Base-by-base conservation (phyloP, 1,140 invertebrate species). In the Trichomalopsis sarcophagae region DNA sequence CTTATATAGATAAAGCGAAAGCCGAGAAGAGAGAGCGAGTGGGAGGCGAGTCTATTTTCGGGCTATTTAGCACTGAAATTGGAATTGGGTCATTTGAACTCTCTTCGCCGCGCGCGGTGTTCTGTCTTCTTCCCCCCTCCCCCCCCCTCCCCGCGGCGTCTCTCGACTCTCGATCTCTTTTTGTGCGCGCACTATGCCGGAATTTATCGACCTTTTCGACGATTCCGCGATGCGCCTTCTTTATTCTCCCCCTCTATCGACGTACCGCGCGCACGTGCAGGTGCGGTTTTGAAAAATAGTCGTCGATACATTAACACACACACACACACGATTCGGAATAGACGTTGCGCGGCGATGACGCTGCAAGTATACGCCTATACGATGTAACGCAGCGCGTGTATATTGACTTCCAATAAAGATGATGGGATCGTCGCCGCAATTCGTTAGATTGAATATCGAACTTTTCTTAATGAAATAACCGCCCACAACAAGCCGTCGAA, bases 401-500 rank as follows among this genome's bases (percentile, higher is more conserved):
- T 62, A 62, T 62, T n/a, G 55, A 62, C 44, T 78, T 66, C 30
- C 50, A n/a, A 66, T 78, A n/a, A 62, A 62, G 2, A 62, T n/a
- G 17, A 62, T 27, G 33, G 3, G 55, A 62, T 27, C 27, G 21
- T 62, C 55, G n/a, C 21, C 55, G 17, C 21, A 36, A 66, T 33
- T 78, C 21, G 62, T 36, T 27, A 3, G 50, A 78, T 78, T 33
- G 21, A 66, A 36, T 66, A 78, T 47, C 23, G 50, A 62, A 36
- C 14, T 62, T 66, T 66, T 33, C 44, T 66, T 66, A 36, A 78
- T 78, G 33, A 36, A 36, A 36, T 44, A n/a, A 62, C 3, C 11
- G 13, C 13, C 50, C 13, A 55, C 14, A 55, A 55, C 11, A 55
- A 55, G 14, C 11, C 17, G 13, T 55, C 50, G 14, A 76, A 76